Conservation (phyloP, 2,797 vertebrate species). For the Luscinia luscinia region DNA sequence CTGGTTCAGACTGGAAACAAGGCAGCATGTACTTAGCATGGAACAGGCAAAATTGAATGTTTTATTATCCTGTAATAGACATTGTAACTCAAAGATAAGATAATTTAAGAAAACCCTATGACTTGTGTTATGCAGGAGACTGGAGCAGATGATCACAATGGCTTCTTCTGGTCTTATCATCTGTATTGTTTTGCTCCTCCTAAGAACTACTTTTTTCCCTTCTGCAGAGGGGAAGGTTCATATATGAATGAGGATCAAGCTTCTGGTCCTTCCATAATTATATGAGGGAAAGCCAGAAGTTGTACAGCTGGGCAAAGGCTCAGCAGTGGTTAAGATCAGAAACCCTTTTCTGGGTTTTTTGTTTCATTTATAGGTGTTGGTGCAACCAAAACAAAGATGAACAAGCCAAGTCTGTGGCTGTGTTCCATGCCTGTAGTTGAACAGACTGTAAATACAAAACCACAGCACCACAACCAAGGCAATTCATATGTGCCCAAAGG, state of each 20-base stretch:
- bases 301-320: not conserved
- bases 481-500: not conserved
- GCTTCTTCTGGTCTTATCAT: not conserved
- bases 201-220: not conserved
- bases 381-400: conserved; percentile 33
- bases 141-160: not conserved
- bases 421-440: not conserved
- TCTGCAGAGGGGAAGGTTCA: not conserved
- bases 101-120: not conserved
- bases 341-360: conserved; percentile 4
- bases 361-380: conserved; percentile 34
- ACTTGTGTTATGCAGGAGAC: not conserved
- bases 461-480: not conserved
- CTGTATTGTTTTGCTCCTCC: not conserved
- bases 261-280: conserved; percentile 23
- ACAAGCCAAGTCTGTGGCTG: not conserved
- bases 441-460: conserved; percentile 6
- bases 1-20: not conserved
- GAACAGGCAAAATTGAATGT: not conserved
- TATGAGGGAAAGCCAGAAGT: not conserved
- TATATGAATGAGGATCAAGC: not conserved
- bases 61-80: not conserved
- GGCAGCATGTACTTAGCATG: not conserved
- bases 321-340: not conserved
- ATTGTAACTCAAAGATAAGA: not conserved